Evolutionary conservation across 2,113 vertebrate genomes (phyloP).

Genomic region (Isichthys henryi): DNA sequence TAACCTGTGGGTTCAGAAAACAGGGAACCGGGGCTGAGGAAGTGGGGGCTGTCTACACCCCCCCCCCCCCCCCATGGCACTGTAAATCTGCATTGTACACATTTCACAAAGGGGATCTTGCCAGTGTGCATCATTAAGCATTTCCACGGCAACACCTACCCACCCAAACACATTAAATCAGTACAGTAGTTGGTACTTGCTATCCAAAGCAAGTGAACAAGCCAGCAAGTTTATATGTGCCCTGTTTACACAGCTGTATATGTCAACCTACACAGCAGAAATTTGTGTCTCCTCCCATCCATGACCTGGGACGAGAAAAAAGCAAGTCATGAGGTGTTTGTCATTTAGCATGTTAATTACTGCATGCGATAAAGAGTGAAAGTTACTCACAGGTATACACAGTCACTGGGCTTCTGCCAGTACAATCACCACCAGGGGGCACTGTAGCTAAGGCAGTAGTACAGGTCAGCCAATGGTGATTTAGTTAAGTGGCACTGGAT

Average conservation of each 20-base stretch:
- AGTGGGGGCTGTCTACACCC: slow-evolving; percentile 17
- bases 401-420: neutral
- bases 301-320: neutral
- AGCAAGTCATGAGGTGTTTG: neutral
- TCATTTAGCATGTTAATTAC: neutral
- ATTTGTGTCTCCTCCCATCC: neutral
- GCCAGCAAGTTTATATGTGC: neutral
- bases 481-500: neutral
- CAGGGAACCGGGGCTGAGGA: slow-evolving; percentile 23
- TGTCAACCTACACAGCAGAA: neutral
- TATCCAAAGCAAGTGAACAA: neutral
- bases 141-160: neutral
- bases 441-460: neutral
- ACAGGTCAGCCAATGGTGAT: neutral
- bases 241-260: neutral
- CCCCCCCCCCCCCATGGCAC: neutral
- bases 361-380: neutral
- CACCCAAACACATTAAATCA: neutral
- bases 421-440: neutral
- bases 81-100: slow-evolving; percentile 23
- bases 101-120: neutral
- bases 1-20: slow-evolving; percentile 59
- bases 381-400: neutral
- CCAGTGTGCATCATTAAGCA: neutral
- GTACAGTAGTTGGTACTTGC: neutral